Conservation (phyloP, 2,888 invertebrate genomes). For the Sesia apiformis region DNA sequence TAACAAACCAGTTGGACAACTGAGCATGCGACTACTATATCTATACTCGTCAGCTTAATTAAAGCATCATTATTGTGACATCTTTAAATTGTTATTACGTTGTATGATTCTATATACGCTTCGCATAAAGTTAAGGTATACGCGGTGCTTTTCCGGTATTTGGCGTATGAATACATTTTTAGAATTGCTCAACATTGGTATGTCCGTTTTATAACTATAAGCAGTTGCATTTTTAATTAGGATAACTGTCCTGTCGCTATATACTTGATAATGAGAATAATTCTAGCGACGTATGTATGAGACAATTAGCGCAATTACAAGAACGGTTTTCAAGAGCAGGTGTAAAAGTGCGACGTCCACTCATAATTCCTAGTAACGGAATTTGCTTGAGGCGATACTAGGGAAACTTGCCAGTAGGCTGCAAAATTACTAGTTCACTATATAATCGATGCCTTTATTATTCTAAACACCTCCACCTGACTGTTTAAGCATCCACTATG, state of each 20-base stretch:
- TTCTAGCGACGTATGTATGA: conserved; percentile 26
- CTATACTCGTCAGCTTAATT: neutral
- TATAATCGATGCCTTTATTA: conserved; percentile 46
- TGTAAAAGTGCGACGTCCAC: conserved; percentile 48
- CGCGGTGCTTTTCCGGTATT: too few species aligned
- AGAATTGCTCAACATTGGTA: too few species aligned
- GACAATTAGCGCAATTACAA: conserved; percentile 63
- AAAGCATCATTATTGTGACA: too few species aligned
- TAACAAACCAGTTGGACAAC: conserved; percentile 34
- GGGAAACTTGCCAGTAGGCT: conserved; percentile 60
- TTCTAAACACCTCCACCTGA: conserved; percentile 51
- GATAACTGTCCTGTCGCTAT: neutral
- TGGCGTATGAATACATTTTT: too few species aligned
- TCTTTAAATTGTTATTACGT: too few species aligned
- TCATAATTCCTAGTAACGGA: conserved; percentile 67
- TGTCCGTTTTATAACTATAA: neutral
- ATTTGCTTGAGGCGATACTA: conserved; percentile 59
- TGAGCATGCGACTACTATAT: conserved; percentile 29
- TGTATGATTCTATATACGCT: too few species aligned
- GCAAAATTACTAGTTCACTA: conserved; percentile 45
- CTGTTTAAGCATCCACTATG: conserved; percentile 7
- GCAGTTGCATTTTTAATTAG: conserved; percentile 1
- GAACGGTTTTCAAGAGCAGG: conserved; percentile 65
- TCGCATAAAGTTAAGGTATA: too few species aligned
- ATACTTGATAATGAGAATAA: conserved; percentile 9